Conservation (phyloP, 2,797 vertebrate species). For the Selene dorsalis region DNA sequence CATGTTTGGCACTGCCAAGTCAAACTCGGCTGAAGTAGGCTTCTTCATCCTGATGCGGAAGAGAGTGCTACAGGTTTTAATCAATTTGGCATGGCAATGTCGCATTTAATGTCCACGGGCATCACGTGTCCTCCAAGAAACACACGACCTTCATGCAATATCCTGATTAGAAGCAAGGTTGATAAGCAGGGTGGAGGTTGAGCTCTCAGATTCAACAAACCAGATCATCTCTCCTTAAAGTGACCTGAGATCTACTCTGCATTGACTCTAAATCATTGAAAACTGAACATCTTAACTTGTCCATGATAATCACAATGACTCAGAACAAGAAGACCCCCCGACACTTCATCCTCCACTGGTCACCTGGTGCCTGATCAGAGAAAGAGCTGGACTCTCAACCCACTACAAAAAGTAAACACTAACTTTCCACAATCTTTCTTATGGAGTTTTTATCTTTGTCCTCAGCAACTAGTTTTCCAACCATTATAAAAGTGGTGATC, state of each 20-base stretch:
- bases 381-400: too few relatives aligned
- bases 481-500: neutral
- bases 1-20: conserved; percentile 16
- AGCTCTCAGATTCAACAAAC: neutral
- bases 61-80: neutral
- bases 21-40: conserved; percentile 10
- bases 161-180: conserved; percentile 3
- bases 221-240: neutral
- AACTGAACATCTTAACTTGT: too few relatives aligned
- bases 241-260: too few relatives aligned
- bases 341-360: too few relatives aligned
- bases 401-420: too few relatives aligned
- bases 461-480: neutral
- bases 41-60: neutral
- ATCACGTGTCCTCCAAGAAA: conserved; percentile 30
- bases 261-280: too few relatives aligned
- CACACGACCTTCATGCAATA: neutral
- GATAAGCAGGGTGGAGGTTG: conserved; percentile 1
- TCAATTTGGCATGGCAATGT: conserved; percentile 34
- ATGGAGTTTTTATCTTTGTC: too few relatives aligned
- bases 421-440: too few relatives aligned
- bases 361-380: too few relatives aligned
- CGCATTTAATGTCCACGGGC: neutral
- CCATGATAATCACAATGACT: too few relatives aligned
- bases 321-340: too few relatives aligned